phyloP scores from a whole-genome alignment of 2,888 invertebrate genomes.

The Habroteleia sp. region DNA sequence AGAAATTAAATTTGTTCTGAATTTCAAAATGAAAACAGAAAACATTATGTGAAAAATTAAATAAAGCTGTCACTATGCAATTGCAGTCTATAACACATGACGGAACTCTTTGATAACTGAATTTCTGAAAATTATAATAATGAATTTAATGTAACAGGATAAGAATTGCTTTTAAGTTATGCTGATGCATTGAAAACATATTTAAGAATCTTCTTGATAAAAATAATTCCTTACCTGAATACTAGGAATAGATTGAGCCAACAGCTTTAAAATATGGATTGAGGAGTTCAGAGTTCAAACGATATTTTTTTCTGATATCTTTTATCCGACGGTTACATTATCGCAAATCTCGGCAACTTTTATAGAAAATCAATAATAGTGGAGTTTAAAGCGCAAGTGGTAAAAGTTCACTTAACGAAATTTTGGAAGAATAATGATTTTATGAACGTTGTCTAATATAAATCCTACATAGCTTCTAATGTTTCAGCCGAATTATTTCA shows the following conservation, averaged over 20 bases:
- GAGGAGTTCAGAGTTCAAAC: slow-evolving; percentile 58
- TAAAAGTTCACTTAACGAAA: slow-evolving; percentile 63
- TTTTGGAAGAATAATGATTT: slow-evolving; percentile 60
- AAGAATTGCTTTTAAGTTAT: slow-evolving; percentile 47
- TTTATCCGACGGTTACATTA: slow-evolving; percentile 63
- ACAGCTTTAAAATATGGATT: slow-evolving; percentile 62
- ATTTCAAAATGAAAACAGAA: too few relatives aligned
- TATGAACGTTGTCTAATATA: slow-evolving; percentile 45
- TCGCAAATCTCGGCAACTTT: slow-evolving; percentile 63
- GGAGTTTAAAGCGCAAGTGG: slow-evolving; percentile 54
- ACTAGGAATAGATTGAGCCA: slow-evolving; percentile 57
- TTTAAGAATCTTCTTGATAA: slow-evolving; percentile 54
- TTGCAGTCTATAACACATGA: too few relatives aligned
- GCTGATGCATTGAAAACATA: slow-evolving; percentile 40
- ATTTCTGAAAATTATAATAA: slow-evolving; percentile 21
- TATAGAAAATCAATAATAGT: slow-evolving; percentile 63
- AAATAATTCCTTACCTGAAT: slow-evolving; percentile 57
- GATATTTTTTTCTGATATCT: slow-evolving; percentile 63
- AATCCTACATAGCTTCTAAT: slow-evolving; percentile 38
- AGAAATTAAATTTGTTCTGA: too few relatives aligned
- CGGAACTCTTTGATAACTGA: too few relatives aligned
- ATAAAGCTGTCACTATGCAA: too few relatives aligned
- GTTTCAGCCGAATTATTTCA: slow-evolving; percentile 2
- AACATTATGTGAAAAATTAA: too few relatives aligned
- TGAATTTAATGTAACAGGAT: slow-evolving; percentile 38